A percentile compares a stretch with the other conserved stretches of the same genome.
Evolutionary conservation across 2,888 invertebrate species (phyloP).

Genomic region (Drosophila birchii): DNA sequence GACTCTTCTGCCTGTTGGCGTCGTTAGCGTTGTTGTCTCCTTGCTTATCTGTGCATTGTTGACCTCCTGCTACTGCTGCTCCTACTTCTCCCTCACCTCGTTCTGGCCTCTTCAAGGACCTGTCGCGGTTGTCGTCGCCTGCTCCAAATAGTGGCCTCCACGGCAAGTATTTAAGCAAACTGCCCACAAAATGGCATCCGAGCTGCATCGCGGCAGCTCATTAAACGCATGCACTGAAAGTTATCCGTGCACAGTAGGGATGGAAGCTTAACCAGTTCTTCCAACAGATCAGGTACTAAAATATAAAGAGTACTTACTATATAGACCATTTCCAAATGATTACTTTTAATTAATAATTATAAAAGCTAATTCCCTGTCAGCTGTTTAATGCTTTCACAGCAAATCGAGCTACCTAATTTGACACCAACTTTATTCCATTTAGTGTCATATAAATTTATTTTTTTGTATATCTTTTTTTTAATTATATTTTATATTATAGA

Average conservation of each 20-base stretch:
- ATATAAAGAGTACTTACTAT: neutral
- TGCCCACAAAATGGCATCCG: conserved; percentile 68
- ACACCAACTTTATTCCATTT: no score
- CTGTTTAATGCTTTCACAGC: neutral
- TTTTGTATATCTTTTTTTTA: neutral
- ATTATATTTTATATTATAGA: neutral
- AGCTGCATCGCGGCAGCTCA: conserved; percentile 66
- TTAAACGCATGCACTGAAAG: conserved; percentile 67
- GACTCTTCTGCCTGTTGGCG: conserved; percentile 21
- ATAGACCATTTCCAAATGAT: neutral
- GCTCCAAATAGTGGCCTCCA: conserved; percentile 30
- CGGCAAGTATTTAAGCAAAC: conserved; percentile 47
- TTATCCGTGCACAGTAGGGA: conserved; percentile 23
- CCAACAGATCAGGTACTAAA: neutral
- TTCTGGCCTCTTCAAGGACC: conserved; percentile 28
- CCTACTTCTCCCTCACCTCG: conserved; percentile 2
- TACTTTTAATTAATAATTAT: no score
- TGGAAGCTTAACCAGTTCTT: neutral
- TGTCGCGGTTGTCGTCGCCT: conserved; percentile 26
- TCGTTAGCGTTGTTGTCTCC: conserved; percentile 53
- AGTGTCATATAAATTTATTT: neutral
- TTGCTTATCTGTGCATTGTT: conserved; percentile 57
- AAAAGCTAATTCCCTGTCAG: neutral
- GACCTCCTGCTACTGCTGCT: conserved; percentile 14
- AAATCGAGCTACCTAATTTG: neutral